Evolutionary conservation across 1,140 invertebrate species (phyloP), one percentile per base, ranked within the genome.

Genomic region (Neodiprion fabricii): DNA sequence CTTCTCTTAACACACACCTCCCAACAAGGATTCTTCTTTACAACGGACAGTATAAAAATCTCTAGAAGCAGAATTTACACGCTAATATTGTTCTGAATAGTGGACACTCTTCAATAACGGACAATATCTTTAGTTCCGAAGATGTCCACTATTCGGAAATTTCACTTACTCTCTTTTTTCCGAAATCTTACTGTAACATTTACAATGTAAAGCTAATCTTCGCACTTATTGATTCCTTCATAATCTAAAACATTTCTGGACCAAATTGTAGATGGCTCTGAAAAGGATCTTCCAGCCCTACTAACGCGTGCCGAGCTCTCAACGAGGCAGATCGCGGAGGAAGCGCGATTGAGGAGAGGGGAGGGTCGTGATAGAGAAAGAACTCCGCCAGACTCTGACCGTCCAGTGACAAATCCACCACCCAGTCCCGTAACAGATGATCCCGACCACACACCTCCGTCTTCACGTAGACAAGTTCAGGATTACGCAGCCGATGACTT

Each of bases 381-480:
- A 76, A 85, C 86, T 71, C 79, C 83, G 9, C 73, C 88, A n/a
- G 85, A 86, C 79, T 90, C 90, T 53, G 89, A 89, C 77, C 79
- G 80, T 65, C 87, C 89, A 65, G 91, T 93, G 50, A 93, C 91
- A 7, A 95, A 95, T 87, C 94, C 94, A 28, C 94, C 94, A 12
- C 94, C 94, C 11, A 94, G 93, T 49, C 94, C 94, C 7, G 94
- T 93, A 50, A 94, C 93, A 0, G 92, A 93, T 84, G 90, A 92
- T 75, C 91, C 93, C 28, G 93, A 94, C 79, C 91, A 93, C 82
- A 92, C 92, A 72, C 92, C 92, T 73, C 89, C 89, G 11, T 86
- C 89, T 75, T 86, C 87, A 12, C 90, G 90, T 78, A 87, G 88
- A 76, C 90, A 89, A 77, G 86, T 91, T 76, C 87, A 89, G 75